phyloP scores from a whole-genome alignment of 1,140 invertebrate genomes.

The Meloidogyne floridensis region DNA sequence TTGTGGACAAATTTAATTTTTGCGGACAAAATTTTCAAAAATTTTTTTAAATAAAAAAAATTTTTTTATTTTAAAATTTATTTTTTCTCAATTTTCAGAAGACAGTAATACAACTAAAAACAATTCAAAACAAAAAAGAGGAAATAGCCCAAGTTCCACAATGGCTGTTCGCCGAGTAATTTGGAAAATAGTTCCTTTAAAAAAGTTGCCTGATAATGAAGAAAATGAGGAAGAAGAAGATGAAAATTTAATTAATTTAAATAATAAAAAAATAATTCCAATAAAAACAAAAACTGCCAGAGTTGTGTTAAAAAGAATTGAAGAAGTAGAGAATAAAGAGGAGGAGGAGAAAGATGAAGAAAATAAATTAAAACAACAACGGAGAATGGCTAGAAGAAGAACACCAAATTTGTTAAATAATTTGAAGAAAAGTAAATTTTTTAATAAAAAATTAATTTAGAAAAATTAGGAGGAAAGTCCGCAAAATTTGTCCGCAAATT shows the following conservation, averaged over 20 bases:
- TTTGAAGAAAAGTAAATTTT: background rate
- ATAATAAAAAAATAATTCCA: background rate
- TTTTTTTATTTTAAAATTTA: background rate
- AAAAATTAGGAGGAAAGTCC: too few relatives aligned
- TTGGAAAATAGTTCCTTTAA: constrained; percentile 25
- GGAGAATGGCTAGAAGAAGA: constrained; percentile 17
- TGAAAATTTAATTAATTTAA: background rate
- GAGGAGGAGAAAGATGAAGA: background rate
- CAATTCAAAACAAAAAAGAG: constrained; percentile 10
- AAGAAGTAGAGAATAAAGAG: background rate
- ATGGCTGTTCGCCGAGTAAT: constrained; percentile 15
- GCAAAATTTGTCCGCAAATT: too few relatives aligned
- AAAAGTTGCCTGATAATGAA: background rate
- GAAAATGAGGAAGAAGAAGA: background rate
- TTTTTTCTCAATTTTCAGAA: background rate
- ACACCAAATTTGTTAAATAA: constrained; percentile 1
- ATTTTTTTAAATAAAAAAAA: background rate
- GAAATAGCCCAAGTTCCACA: background rate
- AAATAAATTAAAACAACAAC: background rate
- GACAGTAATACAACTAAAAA: background rate
- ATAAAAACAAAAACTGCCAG: constrained; percentile 2
- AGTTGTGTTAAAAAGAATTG: background rate
- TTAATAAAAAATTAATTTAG: too few relatives aligned
- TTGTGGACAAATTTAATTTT: too few relatives aligned
- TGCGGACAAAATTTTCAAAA: too few relatives aligned